Evolutionary conservation across 2,113 vertebrate genomes (phyloP).

Genomic region (Chamaea fasciata): DNA sequence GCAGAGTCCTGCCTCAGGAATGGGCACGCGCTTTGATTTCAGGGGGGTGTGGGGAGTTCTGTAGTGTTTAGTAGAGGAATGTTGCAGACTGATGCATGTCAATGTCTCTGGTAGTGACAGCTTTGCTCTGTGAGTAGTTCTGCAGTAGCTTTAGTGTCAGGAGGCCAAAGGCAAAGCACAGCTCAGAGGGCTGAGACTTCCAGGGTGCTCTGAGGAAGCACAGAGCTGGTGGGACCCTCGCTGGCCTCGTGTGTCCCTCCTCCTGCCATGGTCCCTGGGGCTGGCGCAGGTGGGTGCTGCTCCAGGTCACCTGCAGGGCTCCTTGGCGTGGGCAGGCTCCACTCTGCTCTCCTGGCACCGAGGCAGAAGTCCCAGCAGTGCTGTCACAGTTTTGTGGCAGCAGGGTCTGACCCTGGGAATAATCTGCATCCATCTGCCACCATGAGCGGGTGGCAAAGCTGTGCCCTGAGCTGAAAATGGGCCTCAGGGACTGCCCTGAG

Average conservation of each 20-base stretch:
- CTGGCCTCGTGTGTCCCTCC: not conserved
- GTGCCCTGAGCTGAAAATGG: not conserved
- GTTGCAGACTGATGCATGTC: not conserved
- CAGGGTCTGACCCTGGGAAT: not conserved
- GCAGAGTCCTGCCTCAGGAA: not conserved
- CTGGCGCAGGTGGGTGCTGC: not conserved
- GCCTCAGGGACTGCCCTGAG: not conserved
- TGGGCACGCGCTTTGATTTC: not conserved
- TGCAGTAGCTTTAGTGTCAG: not conserved
- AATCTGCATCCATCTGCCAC: not conserved
- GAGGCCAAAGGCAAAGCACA: not conserved
- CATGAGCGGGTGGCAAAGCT: not conserved
- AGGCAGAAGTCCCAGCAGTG: not conserved
- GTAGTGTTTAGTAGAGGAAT: slow-evolving; percentile 10
- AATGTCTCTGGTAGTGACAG: slow-evolving; percentile 11
- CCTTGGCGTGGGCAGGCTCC: rapidly evolving
- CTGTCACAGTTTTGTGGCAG: not conserved
- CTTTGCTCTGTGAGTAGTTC: slow-evolving; percentile 40
- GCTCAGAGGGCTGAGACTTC: rapidly evolving
- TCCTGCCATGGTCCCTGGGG: not conserved
- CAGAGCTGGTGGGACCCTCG: rapidly evolving
- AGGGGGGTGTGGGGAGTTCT: not conserved
- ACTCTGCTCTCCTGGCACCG: not conserved
- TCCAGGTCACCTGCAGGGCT: no score
- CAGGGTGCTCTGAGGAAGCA: not conserved